Base-by-base conservation (phyloP, 1,140 invertebrate genomes). In the Drosophila biarmipes region DNA sequence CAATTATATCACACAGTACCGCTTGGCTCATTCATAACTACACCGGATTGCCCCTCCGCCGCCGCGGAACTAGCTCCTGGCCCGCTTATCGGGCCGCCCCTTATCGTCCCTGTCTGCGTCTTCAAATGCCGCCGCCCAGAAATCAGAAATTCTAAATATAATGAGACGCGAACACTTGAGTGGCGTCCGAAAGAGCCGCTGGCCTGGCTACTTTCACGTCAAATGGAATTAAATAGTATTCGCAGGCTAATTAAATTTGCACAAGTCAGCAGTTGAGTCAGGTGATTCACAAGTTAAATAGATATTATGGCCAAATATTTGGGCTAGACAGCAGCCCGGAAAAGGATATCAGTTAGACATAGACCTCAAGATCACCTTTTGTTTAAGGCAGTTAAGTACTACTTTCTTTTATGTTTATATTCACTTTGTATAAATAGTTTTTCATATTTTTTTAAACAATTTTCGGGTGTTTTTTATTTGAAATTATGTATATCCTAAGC, bases 1-100 rank as follows among this genome's bases (percentile, higher is more conserved):
- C 48, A 75, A 53, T 73, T 76, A 75, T 75, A 67, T 75, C 58
- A 57, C 57, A 56, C 29, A 46, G 34, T 19, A 27, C 24, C 51
- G 42, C 27, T 45, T 51, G 38, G 61, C 73, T 76, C 73, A 76
- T 76, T 76, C 73, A 76, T 58, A 76, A 76, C 72, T 75, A 48
- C 31, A 68, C 63, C 63, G 40, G 64, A 68, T 58, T 51, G 31
- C 69, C 46, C 24, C 27, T 12, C 27, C 42, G 10, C 24, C 34
- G 10, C 21, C 15, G 38, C 35, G 55, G 14, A 37, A 43, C n/a
- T n/a, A 8, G 19, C 29, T 17, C 45, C 24, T 17, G 56, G 2
- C n/a, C 8, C n/a, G 6, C 57, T 63, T 66, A 66, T 66, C 62
- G 56, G 24, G 3, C 15, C 14, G 17, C 34, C 46, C 49, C 27